Evolutionary conservation across 2,797 vertebrate genomes (phyloP), one percentile per base, ranked within the genome.

Genomic region (Sebastes matsubarae): DNA sequence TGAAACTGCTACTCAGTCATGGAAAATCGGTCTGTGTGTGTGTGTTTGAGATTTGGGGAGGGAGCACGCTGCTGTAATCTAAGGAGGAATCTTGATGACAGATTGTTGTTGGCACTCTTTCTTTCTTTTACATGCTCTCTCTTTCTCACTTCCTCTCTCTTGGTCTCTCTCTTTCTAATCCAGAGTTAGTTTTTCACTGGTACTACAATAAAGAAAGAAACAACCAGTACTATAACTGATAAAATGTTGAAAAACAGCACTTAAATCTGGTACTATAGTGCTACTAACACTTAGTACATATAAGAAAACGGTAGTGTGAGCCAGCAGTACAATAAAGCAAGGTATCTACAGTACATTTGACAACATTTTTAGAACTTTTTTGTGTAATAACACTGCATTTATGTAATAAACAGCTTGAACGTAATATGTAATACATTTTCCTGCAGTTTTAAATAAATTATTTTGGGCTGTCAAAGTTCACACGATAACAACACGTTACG

Each of bases 61-160:
- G 73, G 66, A 81, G 85, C 60, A 25, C 1, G 59, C 58, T 25
- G 75, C 63, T 66, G 80, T 63, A 75, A 88, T 86, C 85, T 84
- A 60, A 69, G 80, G 82, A 88, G 82, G 79, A 80, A 85, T 89
- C 85, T 81, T 24, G 77, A 79, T 89, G 90, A 91, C 75, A 75
- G 83, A 84, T 79, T 72, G 75, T 72, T 86, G 72, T 46, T 90
- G 82, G 83, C 88, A 36, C 73, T 75, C 11, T 14, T 24, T 69
- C 65, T 81, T 24, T 69, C 65, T 79, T 68, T 58, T 29, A 63
- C 77, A 57, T 59, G 4, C 22, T 29, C 68, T 34, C 65, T 64
- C 32, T 27, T 2, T 38, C 29, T 66, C 59, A 2, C 1, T 4
- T 1, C 46, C 27, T 68, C 16, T 70, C 75, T 74, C 38, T 12